Evolutionary conservation across 2,797 vertebrate species (phyloP).

Genomic region (Cottoperca gobio): DNA sequence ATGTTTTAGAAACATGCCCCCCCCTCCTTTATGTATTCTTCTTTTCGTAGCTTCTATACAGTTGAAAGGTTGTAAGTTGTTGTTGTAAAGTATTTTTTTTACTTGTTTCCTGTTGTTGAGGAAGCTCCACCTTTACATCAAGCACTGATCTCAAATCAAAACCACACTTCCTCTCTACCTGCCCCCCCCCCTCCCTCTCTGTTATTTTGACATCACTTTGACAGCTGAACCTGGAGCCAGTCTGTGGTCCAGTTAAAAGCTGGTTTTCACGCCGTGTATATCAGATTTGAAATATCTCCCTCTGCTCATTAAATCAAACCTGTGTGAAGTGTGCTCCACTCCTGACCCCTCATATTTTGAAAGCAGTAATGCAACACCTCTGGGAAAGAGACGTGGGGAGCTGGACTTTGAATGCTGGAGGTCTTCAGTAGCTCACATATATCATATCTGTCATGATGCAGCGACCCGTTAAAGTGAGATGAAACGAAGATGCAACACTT

Average conservation of each 20-base stretch:
- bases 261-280: slow-evolving; percentile 19
- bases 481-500: too few species aligned
- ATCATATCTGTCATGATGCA: slow-evolving; percentile 16
- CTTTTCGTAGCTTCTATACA: too few species aligned
- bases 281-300: slow-evolving; percentile 30
- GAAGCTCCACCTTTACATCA: too few species aligned
- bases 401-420: slow-evolving; percentile 18
- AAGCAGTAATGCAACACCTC: slow-evolving; percentile 56
- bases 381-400: slow-evolving; percentile 43
- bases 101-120: too few species aligned
- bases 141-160: too few species aligned
- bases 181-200: too few species aligned
- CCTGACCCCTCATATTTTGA: slow-evolving; percentile 41
- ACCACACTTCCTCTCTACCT: background rate
- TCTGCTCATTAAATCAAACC: slow-evolving; percentile 54
- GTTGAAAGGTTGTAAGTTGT: too few species aligned
- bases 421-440: slow-evolving; percentile 7
- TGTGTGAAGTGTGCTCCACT: slow-evolving; percentile 17
- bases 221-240: slow-evolving; percentile 19
- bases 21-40: too few species aligned
- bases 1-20: too few species aligned
- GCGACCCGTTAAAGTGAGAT: background rate
- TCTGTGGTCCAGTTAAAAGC: background rate
- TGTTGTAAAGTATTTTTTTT: too few species aligned
- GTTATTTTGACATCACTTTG: slow-evolving; percentile 10